phyloP scores from a whole-genome alignment of 1,140 invertebrate species.

The Drosophila ogumai region DNA sequence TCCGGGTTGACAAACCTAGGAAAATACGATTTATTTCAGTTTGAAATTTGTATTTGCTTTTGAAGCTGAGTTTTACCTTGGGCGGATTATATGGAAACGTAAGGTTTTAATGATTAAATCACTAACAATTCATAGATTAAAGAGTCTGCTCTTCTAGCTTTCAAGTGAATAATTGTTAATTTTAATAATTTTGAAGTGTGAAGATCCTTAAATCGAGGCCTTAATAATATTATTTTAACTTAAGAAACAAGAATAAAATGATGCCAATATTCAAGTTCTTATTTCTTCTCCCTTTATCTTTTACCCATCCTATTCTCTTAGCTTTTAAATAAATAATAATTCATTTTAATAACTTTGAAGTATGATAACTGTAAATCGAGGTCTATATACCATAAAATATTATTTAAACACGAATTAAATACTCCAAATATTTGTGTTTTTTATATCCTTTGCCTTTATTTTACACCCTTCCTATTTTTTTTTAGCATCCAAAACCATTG shows the following conservation, averaged over 20 bases:
- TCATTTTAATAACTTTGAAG: neutral
- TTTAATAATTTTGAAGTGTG: too few relatives aligned
- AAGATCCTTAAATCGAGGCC: too few relatives aligned
- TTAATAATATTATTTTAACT: neutral
- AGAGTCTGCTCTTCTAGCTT: neutral
- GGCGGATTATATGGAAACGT: too few relatives aligned
- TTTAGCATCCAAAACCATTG: constrained; percentile 5
- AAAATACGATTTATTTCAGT: constrained; percentile 29
- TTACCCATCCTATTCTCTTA: constrained; percentile 10
- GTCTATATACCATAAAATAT: neutral
- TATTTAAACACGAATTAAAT: neutral
- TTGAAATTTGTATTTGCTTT: constrained; percentile 14
- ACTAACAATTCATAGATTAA: neutral
- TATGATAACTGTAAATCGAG: neutral
- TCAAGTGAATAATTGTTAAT: neutral
- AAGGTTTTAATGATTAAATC: neutral
- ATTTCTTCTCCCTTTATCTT: neutral
- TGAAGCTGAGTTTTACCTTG: neutral
- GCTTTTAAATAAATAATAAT: too few relatives aligned
- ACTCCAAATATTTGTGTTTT: neutral
- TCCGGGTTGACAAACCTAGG: constrained; percentile 23
- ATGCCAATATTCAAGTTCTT: neutral
- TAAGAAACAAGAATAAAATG: neutral
- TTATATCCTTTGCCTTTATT: neutral
- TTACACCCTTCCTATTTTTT: constrained; percentile 12